Percentiles rank a stretch among this genome's conserved stretches.
Conservation (phyloP, 2,797 vertebrate species). For the Yasuhikotakia modesta region DNA sequence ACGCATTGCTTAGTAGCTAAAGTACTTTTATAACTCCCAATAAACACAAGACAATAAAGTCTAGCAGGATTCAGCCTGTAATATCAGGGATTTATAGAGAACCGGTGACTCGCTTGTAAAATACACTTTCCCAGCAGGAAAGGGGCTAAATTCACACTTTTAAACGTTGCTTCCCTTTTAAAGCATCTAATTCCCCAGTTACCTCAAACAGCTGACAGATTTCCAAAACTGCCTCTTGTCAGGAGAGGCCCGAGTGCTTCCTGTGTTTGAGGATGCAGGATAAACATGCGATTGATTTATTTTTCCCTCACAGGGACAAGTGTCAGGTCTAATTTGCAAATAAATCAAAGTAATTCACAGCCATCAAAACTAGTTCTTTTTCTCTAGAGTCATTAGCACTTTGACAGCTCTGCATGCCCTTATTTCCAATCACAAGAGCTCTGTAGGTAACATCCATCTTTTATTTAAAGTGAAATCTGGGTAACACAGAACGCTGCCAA, state of each 20-base stretch:
- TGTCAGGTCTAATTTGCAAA: constrained; percentile 24
- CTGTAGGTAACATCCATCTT: constrained; percentile 40
- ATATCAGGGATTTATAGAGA: constrained; percentile 11
- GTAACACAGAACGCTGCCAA: constrained; percentile 1
- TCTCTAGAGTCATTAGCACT: constrained; percentile 21
- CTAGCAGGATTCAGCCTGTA: not conserved
- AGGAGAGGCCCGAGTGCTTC: not conserved
- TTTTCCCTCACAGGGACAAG: not conserved
- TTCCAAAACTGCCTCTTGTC: not conserved
- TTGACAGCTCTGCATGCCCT: constrained; percentile 12
- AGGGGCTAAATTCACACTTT: not conserved
- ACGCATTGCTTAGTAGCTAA: not conserved
- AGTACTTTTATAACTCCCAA: constrained; percentile 3
- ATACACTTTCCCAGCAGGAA: not conserved
- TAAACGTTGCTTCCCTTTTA: not conserved
- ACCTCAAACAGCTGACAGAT: constrained; percentile 16
- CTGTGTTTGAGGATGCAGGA: not conserved
- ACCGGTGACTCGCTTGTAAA: constrained; percentile 6
- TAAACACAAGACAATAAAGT: constrained; percentile 17
- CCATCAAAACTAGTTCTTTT: not conserved
- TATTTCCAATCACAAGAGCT: constrained; percentile 35
- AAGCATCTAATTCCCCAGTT: not conserved
- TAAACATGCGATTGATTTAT: not conserved
- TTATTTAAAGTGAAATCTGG: constrained; percentile 32
- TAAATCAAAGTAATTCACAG: constrained; percentile 40